Base-by-base conservation (phyloP, 2,888 invertebrate genomes). In the Hyles lineata region DNA sequence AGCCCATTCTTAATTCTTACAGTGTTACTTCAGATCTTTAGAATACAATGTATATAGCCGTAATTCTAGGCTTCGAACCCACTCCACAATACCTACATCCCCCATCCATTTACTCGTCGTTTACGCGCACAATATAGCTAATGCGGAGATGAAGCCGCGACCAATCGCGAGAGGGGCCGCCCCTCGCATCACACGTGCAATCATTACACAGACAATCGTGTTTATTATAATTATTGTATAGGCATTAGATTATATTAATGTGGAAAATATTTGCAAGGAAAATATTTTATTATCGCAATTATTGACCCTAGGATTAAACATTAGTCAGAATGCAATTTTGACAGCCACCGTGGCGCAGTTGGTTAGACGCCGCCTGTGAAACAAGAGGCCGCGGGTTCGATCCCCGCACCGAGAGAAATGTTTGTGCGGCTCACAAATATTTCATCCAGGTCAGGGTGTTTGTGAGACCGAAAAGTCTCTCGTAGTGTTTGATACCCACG, bases 141-240 rank as follows among this genome's bases (percentile, higher is more conserved):
- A 55, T 55, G n/a, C 55, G 55, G 55, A 55, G 55, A n/a, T 55
- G 55, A 55, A 55, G 19, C 55, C 55, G 55, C n/a, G n/a, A 55
- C 55, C 55, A n/a, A 55, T 55, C 55, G 55, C 55, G 55, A 17
- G 55, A 55, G 19, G 8, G 19, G n/a, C 55, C 17, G 19, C 19
- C 55, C 55, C 55, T 55, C 55, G n/a, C n/a, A n/a, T n/a, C n/a
- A n/a, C n/a, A n/a, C n/a, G n/a, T n/a, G n/a, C n/a, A n/a, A n/a
- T n/a, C n/a, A n/a, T n/a, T n/a, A n/a, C n/a, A n/a, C n/a, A n/a
- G 55, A 55, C 55, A 55, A 55, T 55, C 17, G 17, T n/a, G 55
- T 55, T 55, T 55, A 55, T 55, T 55, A 55, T 55, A 55, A 2
- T 55, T n/a, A 55, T 55, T 55, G 7, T 55, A 55, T n/a, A 4